Conservation (phyloP, 2,888 invertebrate genomes). For the Nycteola revayana region DNA sequence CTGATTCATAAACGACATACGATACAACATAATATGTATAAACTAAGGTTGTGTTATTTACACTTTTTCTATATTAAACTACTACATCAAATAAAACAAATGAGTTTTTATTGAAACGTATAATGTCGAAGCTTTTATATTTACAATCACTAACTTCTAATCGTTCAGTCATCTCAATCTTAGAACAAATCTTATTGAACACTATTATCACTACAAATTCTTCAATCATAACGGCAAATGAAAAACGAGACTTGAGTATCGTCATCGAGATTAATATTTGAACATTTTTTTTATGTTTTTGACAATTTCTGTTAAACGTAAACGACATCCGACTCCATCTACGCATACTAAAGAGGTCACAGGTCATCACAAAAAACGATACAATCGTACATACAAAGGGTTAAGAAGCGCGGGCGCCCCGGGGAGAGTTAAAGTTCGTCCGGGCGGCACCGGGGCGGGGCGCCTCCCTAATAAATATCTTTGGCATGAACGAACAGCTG, state of each 20-base stretch:
- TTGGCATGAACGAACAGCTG: constrained; percentile 79
- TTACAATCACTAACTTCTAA: constrained; percentile 78
- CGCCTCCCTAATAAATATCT: constrained; percentile 78
- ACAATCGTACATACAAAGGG: constrained; percentile 48
- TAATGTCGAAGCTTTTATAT: constrained; percentile 79
- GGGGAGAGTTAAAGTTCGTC: not conserved
- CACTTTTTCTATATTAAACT: constrained; percentile 17
- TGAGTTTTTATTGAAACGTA: constrained; percentile 69
- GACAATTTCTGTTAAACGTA: constrained; percentile 61
- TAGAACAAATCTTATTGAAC: constrained; percentile 75
- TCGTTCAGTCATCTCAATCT: constrained; percentile 78
- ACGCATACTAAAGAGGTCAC: constrained; percentile 60
- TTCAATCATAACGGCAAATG: constrained; percentile 74
- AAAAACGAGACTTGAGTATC: constrained; percentile 77
- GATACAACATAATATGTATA: constrained; percentile 1
- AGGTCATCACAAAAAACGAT: constrained; percentile 56
- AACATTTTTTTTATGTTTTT: constrained; percentile 53
- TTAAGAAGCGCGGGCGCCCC: constrained; percentile 29
- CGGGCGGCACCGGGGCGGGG: constrained; percentile 37
- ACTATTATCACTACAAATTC: constrained; percentile 78
- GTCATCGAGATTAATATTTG: constrained; percentile 68
- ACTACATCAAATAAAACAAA: constrained; percentile 51
- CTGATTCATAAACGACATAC: constrained; percentile 47
- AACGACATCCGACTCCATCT: constrained; percentile 60
- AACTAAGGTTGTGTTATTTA: constrained; percentile 24